These are phyloP conservation scores for Platichthys flesus DNA, from an alignment of 2,113 vertebrate species.

Conservation along the genomic window DNA sequence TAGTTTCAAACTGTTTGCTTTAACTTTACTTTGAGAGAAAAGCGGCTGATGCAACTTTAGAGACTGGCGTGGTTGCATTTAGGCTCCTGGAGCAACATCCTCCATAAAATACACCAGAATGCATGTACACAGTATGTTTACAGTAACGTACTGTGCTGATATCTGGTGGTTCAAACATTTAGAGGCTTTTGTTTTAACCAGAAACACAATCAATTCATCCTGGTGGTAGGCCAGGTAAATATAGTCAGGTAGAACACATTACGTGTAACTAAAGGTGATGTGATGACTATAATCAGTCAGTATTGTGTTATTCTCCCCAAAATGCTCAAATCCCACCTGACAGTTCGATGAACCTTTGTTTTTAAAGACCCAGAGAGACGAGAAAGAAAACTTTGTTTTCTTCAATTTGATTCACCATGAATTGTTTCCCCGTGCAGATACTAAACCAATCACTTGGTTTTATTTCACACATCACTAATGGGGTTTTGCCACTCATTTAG, in stretches of 20 bases:
- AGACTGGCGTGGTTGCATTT: neutral
- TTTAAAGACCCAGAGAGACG: constrained; percentile 9
- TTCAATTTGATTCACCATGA: constrained; percentile 14
- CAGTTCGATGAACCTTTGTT: constrained; percentile 12
- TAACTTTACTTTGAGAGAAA: neutral
- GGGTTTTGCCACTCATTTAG: constrained; percentile 24
- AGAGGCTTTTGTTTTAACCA: neutral
- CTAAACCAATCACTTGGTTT: constrained; percentile 24
- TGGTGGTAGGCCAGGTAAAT: neutral
- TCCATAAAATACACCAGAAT: neutral
- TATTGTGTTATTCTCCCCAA: neutral
- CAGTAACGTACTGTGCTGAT: no score
- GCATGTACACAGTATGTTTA: no score
- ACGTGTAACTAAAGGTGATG: neutral
- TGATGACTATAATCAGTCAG: constrained; percentile 21
- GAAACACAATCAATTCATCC: neutral
- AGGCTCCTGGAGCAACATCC: neutral
- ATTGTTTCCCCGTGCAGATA: constrained; percentile 23
- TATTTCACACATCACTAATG: constrained; percentile 30
- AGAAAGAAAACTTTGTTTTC: constrained; percentile 22
- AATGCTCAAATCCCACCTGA: neutral
- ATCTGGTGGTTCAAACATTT: neutral
- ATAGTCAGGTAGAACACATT: neutral
- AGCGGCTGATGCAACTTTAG: neutral
- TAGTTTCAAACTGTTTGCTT: neutral